These are phyloP conservation scores for Mantis religiosa DNA, from an alignment of 2,888 invertebrate species.

Conservation along the genomic window DNA sequence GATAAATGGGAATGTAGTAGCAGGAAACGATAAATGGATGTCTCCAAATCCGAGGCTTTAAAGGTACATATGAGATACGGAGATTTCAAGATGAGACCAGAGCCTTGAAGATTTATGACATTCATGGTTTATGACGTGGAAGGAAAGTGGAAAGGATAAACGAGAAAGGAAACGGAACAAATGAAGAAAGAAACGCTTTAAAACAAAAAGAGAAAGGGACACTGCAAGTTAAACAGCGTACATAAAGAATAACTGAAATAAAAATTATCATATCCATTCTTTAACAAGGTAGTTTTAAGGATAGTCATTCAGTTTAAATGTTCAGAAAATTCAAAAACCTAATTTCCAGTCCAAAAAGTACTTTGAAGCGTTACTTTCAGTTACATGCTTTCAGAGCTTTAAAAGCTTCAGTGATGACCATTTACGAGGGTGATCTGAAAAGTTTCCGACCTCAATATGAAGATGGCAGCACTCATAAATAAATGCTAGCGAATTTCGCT, in stretches of 20 bases:
- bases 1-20: neutral
- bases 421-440: no score
- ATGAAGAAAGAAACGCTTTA: neutral
- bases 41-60: neutral
- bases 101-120: neutral
- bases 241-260: neutral
- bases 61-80: neutral
- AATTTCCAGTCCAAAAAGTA: no score
- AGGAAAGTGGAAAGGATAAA: neutral
- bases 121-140: neutral
- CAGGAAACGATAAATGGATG: neutral
- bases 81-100: neutral
- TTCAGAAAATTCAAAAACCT: no score
- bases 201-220: neutral
- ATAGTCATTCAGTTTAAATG: no score
- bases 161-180: neutral
- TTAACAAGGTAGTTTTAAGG: no score
- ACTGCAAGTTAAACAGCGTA: neutral
- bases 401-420: no score
- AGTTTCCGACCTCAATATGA: no score
- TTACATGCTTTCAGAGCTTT: no score
- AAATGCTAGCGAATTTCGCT: no score
- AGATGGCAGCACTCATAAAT: no score
- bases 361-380: no score
- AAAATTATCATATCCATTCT: no score